Conservation (phyloP, 2,888 invertebrate genomes). For the Autographa pulchrina region DNA sequence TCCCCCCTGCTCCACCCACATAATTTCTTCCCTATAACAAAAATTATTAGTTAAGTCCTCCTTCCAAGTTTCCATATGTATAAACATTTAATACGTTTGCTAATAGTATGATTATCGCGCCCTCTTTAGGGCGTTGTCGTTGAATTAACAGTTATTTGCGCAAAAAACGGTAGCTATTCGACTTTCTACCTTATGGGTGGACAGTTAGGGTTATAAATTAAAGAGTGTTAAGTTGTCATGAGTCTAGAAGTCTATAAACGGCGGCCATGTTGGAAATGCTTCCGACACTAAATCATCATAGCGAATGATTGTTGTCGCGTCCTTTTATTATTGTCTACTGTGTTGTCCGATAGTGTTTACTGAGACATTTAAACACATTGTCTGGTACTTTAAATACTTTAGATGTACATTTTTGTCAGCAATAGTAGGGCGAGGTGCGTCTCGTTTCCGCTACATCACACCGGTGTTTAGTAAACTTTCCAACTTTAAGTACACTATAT, state of each 20-base stretch:
- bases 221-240: conserved; percentile 29
- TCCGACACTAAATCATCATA: conserved; percentile 71
- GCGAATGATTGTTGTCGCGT: conserved; percentile 68
- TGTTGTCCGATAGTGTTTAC: conserved; percentile 63
- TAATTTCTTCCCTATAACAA: conserved; percentile 42
- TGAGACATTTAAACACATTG: conserved; percentile 54
- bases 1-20: conserved; percentile 28
- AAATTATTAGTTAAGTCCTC: conserved; percentile 46
- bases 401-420: conserved; percentile 44
- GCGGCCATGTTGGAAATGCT: conserved; percentile 67
- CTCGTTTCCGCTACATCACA: conserved; percentile 47
- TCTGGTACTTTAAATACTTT: conserved; percentile 16
- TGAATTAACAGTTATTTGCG: conserved; percentile 61
- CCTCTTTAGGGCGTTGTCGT: conserved; percentile 65
- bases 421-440: conserved; percentile 48
- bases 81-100: conserved; percentile 59
- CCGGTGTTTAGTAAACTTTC: conserved; percentile 47
- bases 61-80: conserved; percentile 42
- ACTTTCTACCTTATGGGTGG: conserved; percentile 53
- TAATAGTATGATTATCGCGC: conserved; percentile 64
- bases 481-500: conserved; percentile 41
- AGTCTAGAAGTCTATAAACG: conserved; percentile 59
- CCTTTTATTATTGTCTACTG: conserved; percentile 70
- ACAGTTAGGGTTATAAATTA: conserved; percentile 52
- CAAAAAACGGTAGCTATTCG: conserved; percentile 40